Evolutionary conservation across 1,140 invertebrate species (phyloP), one percentile per base, ranked within the genome.

Genomic region (Triops cancriformis): DNA sequence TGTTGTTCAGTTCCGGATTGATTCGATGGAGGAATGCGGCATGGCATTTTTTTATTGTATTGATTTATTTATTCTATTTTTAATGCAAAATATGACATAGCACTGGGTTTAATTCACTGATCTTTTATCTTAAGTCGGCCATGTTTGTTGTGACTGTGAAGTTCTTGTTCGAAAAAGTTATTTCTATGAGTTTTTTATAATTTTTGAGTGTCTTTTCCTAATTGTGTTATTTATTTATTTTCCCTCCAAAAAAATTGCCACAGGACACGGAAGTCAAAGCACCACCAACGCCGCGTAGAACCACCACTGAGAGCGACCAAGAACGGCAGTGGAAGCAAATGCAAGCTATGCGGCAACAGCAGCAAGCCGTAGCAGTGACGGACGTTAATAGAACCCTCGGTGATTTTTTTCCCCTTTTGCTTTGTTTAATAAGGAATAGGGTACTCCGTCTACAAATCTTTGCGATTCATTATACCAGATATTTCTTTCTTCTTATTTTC

Each of bases 281-380:
- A 10, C 43, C 74, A 26, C 76, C 75, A 23, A 64, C 42, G 1
- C 74, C 51, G n/a, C 26, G 75, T 26, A 51, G 73, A 18, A 26
- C 64, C 4, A 75, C 31, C 23, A 51, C 51, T 26, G 93, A 94
- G 85, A 90, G 91, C 51, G 93, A 94, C 84, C 91, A 94, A 82
- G 93, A 94, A 85, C 86, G 91, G 18, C 90, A 93, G 80, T 95
- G 94, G 93, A 95, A 95, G 84, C 91, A 93, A 80, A 84, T 94
- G 79, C 93, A 94, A 85, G 91, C 92, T 27, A 83, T 90, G 78
- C 87, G 93, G 26, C 92, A 93, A 82, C 91, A 92, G 81, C 91
- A 93, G 23, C 92, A 94, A 83, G 51, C 89, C 93, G 80, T 92
- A 94, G 78, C 92, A 93, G 82, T 89, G 26, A 6, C 51, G 3